A percentile compares a stretch with the other conserved stretches of the same genome.
These are phyloP conservation scores for Numida meleagris DNA, from an alignment of 2,113 vertebrate genomes.

Conservation along the genomic window DNA sequence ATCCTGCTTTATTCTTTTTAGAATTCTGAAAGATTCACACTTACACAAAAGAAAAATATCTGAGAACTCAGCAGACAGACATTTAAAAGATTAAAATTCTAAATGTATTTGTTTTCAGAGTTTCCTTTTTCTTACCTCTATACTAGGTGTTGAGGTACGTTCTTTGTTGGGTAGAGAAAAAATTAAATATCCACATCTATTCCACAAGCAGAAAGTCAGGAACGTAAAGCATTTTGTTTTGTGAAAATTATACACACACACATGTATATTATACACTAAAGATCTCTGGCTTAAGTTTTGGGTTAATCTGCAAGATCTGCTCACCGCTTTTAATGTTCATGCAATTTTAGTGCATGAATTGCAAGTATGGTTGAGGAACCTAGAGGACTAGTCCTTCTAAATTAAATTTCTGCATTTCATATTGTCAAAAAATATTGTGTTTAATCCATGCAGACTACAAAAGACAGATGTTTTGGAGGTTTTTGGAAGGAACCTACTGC, in stretches of 20 bases:
- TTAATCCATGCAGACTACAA: not conserved
- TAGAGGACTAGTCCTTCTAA: not conserved
- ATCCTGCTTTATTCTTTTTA: not conserved
- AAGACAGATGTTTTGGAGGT: not conserved
- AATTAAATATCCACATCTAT: not conserved
- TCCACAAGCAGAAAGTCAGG: not conserved
- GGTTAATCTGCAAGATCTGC: not conserved
- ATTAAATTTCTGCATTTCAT: not conserved
- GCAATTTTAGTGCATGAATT: not conserved
- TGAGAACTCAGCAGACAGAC: not conserved
- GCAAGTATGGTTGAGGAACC: not conserved
- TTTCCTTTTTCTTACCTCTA: not conserved
- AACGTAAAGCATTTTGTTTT: conserved; percentile 5
- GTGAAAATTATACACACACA: too few relatives aligned
- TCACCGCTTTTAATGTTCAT: not conserved
- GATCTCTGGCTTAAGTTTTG: not conserved
- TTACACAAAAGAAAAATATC: conserved; percentile 24
- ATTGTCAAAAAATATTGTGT: not conserved
- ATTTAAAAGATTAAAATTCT: conserved; percentile 11
- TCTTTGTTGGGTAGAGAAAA: not conserved
- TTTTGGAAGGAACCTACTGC: not conserved
- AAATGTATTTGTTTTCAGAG: not conserved
- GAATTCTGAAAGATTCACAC: conserved; percentile 4
- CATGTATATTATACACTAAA: not conserved
- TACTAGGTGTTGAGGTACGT: not conserved